Evolutionary conservation across 2,797 vertebrate species (phyloP), one percentile per base, ranked within the genome.

Genomic region (Leucoraja ocellata): DNA sequence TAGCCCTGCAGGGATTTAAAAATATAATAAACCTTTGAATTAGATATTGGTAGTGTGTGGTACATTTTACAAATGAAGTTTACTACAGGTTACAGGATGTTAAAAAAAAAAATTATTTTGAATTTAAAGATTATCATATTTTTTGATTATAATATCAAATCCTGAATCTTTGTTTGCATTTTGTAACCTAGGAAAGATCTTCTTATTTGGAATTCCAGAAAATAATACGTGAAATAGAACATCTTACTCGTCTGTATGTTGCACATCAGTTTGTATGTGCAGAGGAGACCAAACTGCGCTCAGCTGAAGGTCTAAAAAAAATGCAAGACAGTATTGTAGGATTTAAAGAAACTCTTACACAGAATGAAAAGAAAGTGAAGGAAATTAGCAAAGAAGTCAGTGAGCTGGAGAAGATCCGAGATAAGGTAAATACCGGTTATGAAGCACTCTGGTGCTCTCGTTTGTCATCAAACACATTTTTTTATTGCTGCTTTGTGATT

Each of bases 171-270:
- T 65, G 58, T 93, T 78, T 58, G 11, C 13, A 36, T 71, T 39
- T 83, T 68, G 36, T 93, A 32, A 81, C n/a, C 94, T 93, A 99
- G 99, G 98, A 98, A 93, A 96, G 97, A 79, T 96, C 97, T 0
- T 97, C 96, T 0, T 99, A 98, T 94, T 95, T 99, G 94, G 98
- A 99, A 94, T 98, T 99, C 94, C 98, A 99, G 94, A 99, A 98
- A 95, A 86, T 98, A 93, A 95, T 96, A 94, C 96, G 97, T 73
- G 96, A 97, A 96, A 96, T 98, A 71, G 98, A 99, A 95, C 97
- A 98, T 94, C 94, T 99, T 95, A 97, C 95, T 0, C 97, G 95
- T 21, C 94, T 98, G 3, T 98, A 96, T 65, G 94, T 97, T 94
- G 98, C 99, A 76, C 98, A 98, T 95, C 95, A 98, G 93, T 99